These are phyloP conservation scores for Phoenicopterus ruber DNA, from an alignment of 2,113 vertebrate species.

Conservation along the genomic window DNA sequence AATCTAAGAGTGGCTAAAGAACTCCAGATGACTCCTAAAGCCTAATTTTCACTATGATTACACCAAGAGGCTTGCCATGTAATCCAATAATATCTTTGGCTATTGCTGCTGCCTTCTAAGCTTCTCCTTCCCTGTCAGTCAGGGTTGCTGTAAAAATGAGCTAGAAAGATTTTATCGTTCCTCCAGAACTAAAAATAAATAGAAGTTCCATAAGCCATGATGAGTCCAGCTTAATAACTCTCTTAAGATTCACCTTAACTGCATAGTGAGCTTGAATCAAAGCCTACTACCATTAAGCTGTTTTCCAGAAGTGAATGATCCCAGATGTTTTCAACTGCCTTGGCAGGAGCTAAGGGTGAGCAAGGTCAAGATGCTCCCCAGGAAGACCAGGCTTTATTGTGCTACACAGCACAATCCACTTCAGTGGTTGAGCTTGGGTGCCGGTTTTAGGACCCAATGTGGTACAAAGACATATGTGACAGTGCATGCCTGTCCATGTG, in stretches of 20 bases:
- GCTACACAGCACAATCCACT: neutral
- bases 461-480: fast-evolving
- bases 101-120: neutral
- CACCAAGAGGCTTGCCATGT: neutral
- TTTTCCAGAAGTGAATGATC: neutral
- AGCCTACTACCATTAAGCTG: neutral
- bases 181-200: neutral
- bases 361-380: constrained; percentile 53
- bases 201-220: neutral
- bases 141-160: neutral
- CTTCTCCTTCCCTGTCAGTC: neutral
- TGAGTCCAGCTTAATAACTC: neutral
- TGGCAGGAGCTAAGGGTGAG: constrained; percentile 66
- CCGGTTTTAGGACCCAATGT: neutral
- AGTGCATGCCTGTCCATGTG: neutral
- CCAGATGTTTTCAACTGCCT: neutral
- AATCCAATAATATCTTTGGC: neutral
- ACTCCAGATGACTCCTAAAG: neutral
- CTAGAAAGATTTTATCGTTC: neutral
- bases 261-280: neutral
- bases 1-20: neutral
- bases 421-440: neutral
- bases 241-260: neutral
- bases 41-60: neutral
- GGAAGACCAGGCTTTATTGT: constrained; percentile 63